phyloP scores from a whole-genome alignment of 2,888 invertebrate species.

The Hoplodrina ambigua region DNA sequence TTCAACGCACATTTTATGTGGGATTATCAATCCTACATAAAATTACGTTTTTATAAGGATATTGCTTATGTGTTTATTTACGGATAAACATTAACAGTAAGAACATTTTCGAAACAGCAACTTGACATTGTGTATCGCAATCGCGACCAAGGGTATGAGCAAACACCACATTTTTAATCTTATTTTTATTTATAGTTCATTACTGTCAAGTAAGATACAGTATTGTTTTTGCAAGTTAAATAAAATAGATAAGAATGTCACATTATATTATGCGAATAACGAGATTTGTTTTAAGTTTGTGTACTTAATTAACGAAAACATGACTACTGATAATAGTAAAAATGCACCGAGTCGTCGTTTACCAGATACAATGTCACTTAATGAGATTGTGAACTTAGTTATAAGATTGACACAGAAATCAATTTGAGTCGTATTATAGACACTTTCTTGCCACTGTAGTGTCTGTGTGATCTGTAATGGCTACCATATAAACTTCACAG shows the following conservation, averaged over 20 bases:
- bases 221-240: neutral
- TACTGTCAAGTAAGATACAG: conserved; percentile 8
- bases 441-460: neutral
- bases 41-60: neutral
- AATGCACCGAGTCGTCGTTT: too few relatives aligned
- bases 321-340: too few relatives aligned
- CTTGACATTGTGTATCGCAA: conserved; percentile 17
- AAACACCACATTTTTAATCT: conserved; percentile 14
- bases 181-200: neutral
- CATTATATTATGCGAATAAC: neutral
- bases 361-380: too few relatives aligned
- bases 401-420: neutral
- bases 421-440: neutral
- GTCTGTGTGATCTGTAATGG: neutral
- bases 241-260: neutral
- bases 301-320: too few relatives aligned
- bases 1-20: neutral
- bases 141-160: conserved; percentile 7
- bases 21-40: too few relatives aligned
- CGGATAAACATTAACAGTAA: conserved; percentile 2
- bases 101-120: neutral
- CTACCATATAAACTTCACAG: neutral
- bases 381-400: neutral
- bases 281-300: neutral
- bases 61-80: neutral